Evolutionary conservation across 2,888 invertebrate genomes (phyloP), one percentile per base, ranked within the genome.

Genomic region (Noctua comes): DNA sequence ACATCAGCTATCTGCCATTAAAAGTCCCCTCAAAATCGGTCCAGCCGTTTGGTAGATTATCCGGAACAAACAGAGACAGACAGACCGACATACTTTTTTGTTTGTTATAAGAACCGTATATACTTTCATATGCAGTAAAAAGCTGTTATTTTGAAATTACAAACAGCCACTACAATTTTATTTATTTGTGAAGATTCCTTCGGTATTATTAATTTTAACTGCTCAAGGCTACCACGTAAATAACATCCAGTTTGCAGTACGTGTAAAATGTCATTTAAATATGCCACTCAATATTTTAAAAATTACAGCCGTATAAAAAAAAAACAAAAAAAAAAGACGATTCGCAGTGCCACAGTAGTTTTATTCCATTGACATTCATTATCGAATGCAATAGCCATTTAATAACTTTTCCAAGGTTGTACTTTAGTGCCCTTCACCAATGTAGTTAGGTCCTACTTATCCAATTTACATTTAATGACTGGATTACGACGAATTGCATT

Each of bases 331-430:
- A 69, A 48, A 51, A 65, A 43, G 21, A 10, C n/a, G 5, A 65
- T 64, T 51, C n/a, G n/a, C n/a, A n/a, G n/a, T n/a, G n/a, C n/a
- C 7, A 21, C 8, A 27, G 36, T 31, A 43, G 51, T 46, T 43
- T 68, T 79, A 76, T 86, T 76, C 57, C 74, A 70, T 73, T 86
- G 64, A 80, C 76, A 85, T 82, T 87, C 46, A 85, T 71, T 82
- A 77, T 85, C 62, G 86, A 82, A 66, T 80, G 83, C 77, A 87
- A 72, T 36, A 48, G 43, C 24, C 36, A 54, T 76, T 71, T 76
- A 79, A 73, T 77, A 70, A 66, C 54, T 66, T 66, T 21, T 74
- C 40, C 86, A 79, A 83, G 86, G 88, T 73, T 54, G 40, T 51
- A 40, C 48, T 80, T 40, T 57, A 66, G 64, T 74, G 72, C 86